Conservation (phyloP, 2,797 vertebrate species). For the Lophotriccus pileatus region DNA sequence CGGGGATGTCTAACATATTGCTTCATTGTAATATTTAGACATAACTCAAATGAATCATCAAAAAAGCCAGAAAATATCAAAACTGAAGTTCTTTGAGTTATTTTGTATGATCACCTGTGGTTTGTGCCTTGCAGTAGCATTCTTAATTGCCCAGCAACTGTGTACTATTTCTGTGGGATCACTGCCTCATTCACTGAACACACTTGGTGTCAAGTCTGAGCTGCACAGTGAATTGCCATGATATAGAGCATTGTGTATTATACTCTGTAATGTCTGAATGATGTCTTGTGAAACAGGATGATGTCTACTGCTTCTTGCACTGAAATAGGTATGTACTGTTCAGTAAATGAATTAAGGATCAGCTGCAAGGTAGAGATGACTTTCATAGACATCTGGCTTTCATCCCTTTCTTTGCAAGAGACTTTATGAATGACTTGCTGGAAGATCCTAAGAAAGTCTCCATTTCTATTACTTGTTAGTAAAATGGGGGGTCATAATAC, state of each 20-base stretch:
- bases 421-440: neutral
- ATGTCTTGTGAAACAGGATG: conserved; percentile 2
- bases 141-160: neutral
- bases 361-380: neutral
- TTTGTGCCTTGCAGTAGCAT: neutral
- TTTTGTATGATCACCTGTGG: neutral
- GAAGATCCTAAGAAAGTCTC: neutral
- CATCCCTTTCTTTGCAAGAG: neutral
- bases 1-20: neutral
- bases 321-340: neutral
- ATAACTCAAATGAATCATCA: conserved; percentile 25
- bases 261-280: neutral
- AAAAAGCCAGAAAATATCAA: conserved; percentile 14
- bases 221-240: neutral
- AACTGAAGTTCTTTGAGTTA: neutral
- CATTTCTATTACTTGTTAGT: neutral
- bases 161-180: neutral
- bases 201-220: neutral
- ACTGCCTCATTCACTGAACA: neutral
- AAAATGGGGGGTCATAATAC: neutral
- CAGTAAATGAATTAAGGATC: neutral
- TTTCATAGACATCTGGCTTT: neutral
- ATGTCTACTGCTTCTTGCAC: neutral
- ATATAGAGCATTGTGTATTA: neutral
- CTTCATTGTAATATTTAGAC: conserved; percentile 32